Base-by-base conservation (phyloP, 2,797 vertebrate species). In the Kryptolebias ocellatus region DNA sequence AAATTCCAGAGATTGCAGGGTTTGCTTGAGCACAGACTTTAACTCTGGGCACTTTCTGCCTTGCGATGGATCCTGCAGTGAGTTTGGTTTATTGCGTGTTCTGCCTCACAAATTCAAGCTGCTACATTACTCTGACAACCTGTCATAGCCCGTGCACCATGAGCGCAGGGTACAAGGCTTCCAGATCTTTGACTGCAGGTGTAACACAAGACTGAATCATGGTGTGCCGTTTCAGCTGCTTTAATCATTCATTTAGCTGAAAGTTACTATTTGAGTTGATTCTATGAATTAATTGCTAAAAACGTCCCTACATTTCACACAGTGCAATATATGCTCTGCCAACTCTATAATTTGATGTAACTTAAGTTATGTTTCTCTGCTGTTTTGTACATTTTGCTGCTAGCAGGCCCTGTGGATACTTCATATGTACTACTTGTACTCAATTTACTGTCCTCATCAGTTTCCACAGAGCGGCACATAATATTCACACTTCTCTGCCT, bases 341-440 rank as follows among this genome's bases (percentile, higher is more conserved):
- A 37, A 31, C 10, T 56, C 28, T 5, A 16, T 15, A 17, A 53
- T 53, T 8, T 53, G 28, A 31, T 15, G 24, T 24, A 24, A 24
- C 27, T 29, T 29, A 17, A 54, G 31, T 37, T 34, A n/a, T 10
- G 4, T 54, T 31, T 31, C 50, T 53, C 29, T 53, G 28, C 52
- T 53, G 52, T 53, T 53, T 54, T 54, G 29, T 17, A 54, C 15
- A 10, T 20, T 56, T 56, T 14, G 34, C 54, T 57, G 37, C 20
- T n/a, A 12, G 27, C 24, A 12, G 3, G 8, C 28, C 17, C 17
- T 29, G 16, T 18, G 44, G 28, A 18, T 12, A 14, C 2, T 18
- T 34, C 4, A 5, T 27, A 12, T 31, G 16, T 17, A 8, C 31
- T 34, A 6, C 31, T 34, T 34, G 2, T 34, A 34, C 31, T 34